Base-by-base conservation (phyloP, 2,113 vertebrate species). In the Benitochromis conjunctus region DNA sequence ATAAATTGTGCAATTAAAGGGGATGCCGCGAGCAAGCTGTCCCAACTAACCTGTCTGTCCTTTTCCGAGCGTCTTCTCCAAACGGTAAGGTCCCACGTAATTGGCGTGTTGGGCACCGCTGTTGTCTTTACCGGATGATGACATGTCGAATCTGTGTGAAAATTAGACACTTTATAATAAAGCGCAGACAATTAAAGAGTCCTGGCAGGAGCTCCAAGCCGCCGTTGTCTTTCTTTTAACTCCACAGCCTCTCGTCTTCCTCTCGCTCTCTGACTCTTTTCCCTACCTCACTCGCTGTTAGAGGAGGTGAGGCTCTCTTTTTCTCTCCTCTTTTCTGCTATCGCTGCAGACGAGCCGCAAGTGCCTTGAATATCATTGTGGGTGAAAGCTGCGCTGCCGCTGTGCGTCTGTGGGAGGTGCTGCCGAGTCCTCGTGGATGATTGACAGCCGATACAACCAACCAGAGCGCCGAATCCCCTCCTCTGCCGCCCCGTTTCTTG, bases 41-140 rank as follows among this genome's bases (percentile, higher is more conserved):
- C 89, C 88, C 90, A 91, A 97, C 98, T 94, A 96, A 99, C 99
- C 99, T 99, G 99, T 99, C 98, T 99, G 99, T 96, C 99, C 99
- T 96, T 99, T 99, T 92, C 99, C 99, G 86, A 99, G 97, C 94
- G 99, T 99, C 96, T 99, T 99, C 97, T 99, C 99, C 97, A 99
- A 96, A 91, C 99, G 98, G 92, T 99, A 99, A 90, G 99, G 99
- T 97, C 99, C 99, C 97, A 99, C 99, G 96, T 99, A 99, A 96
- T 98, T 99, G 96, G 98, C 98, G 95, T 99, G 98, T 91, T 97
- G 98, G 95, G 97, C 97, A 94, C 97, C 98, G 96, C 97, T 97
- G 97, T 97, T 97, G 97, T 99, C 98, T 96, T 99, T 99, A 90
- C 96, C 98, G 96, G 98, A 97, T 95, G 98, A 98, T 97, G 98